A percentile compares a stretch with the other conserved stretches of the same genome.
These are phyloP conservation scores for Thunnus maccoyii DNA, from an alignment of 2,113 vertebrate genomes.

Conservation along the genomic window DNA sequence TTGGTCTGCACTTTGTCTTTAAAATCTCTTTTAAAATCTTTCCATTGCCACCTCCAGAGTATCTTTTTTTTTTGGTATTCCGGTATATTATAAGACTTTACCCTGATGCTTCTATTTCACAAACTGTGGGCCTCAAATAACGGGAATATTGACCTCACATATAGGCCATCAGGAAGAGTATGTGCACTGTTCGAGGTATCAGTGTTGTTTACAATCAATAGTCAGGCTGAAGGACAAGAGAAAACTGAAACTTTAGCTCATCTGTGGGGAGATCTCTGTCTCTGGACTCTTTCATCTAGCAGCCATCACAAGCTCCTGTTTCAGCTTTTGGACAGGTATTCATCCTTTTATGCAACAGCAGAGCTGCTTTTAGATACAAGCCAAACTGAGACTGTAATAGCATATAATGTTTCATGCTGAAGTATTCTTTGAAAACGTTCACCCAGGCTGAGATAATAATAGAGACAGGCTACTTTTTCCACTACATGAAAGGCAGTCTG, in stretches of 20 bases:
- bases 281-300: constrained; percentile 45
- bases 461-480: constrained; percentile 65
- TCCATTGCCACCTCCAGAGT: not conserved
- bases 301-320: constrained; percentile 56
- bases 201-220: constrained; percentile 70
- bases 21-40: not conserved
- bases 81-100: not conserved
- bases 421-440: constrained; percentile 66
- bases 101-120: not conserved
- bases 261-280: constrained; percentile 37
- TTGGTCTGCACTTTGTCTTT: not conserved
- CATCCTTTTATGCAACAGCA: constrained; percentile 43
- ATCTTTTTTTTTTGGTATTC: not conserved
- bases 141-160: constrained; percentile 7
- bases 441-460: constrained; percentile 71
- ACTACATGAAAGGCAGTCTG: constrained; percentile 43
- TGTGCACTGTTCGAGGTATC: not conserved
- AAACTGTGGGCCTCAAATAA: not conserved
- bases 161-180: not conserved
- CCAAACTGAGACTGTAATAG: constrained; percentile 38
- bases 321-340: constrained; percentile 56
- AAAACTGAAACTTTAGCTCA: constrained; percentile 47
- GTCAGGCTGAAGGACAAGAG: constrained; percentile 46
- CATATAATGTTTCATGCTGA: constrained; percentile 64
- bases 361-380: constrained; percentile 59